Base-by-base conservation (phyloP, 2,797 vertebrate species). In the Ctenopoma multispine region DNA sequence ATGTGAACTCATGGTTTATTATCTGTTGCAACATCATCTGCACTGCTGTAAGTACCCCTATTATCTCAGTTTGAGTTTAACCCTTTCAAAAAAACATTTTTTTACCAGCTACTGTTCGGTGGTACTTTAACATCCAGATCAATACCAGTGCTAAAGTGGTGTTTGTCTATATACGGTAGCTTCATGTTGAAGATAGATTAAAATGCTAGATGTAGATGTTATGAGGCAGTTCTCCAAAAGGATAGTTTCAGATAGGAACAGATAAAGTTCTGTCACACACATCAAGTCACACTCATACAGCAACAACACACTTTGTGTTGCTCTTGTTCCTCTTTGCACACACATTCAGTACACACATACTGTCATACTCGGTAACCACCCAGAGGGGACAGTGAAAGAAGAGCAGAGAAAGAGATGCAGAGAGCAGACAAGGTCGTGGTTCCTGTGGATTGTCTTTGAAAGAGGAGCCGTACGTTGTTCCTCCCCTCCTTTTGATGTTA, bases 381-480 rank as follows among this genome's bases (percentile, higher is more conserved):
- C 83, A 75, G 82, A 89, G 88, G 89, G 80, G 81, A 88, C 75
- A 64, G 77, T 65, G 77, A 72, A 77, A 80, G 79, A 75, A 54
- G 86, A 85, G 81, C 73, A 75, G 62, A 80, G 29, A 71, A 74
- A 82, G 77, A 82, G 77, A 69, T 71, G 73, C 83, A 81, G 82
- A 74, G 83, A 87, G 77, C 80, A 87, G 89, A 90, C 87, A 74
- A 88, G 89, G 88, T 91, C 79, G 27, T 69, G 46, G 83, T 84
- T 90, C 83, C 86, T 79, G 85, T 87, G 75, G 91, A 82, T 87
- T 79, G 87, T 87, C 87, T 91, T 90, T 93, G 91, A 92, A 93
- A 93, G 80, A 77, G 64, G 81, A 89, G 82, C 88, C 63, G 11
- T 77, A 40, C 88, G 87, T 83, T 86, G 91, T 85, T 70, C 80